Evolutionary conservation across 1,140 invertebrate species (phyloP), one percentile per base, ranked within the genome.

Genomic region (Carcinoscorpius rotundicauda): DNA sequence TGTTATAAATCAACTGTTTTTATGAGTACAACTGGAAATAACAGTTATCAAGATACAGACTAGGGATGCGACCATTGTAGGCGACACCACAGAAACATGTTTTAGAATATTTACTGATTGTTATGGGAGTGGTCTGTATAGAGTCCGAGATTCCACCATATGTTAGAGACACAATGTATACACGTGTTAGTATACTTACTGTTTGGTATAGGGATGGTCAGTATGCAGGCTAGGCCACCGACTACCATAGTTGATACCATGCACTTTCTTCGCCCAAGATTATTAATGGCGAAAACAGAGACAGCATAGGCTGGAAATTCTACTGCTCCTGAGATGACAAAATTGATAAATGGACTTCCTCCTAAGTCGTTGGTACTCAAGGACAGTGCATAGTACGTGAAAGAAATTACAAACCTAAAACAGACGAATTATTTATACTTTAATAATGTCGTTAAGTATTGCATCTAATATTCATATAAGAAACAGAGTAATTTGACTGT

Each of bases 331-430:
- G 83, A 84, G 68, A 89, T 83, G 0, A 86, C 75, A 74, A 89
- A 89, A 73, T 88, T 90, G 4, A 89, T 68, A 64, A 86, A 86
- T 51, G 83, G 81, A 72, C 88, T 86, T 4, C 86, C 87, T 11
- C 83, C 86, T 55, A 91, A 79, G 71, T 84, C 85, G 51, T 83
- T 85, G 4, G 87, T 85, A 71, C 87, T 88, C 81, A 88, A 86
- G 0, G 88, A 88, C 6, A 92, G 75, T 2, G 87, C 89, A 70
- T 90, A 91, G 74, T 91, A 91, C 4, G 87, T 84, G 57, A 85
- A 83, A 63, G 85, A 86, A 72, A 85, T 87, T 9, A 87, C 85
- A 72, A 89, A 89, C 87, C 85, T 87, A 70, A 70, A 78, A 77
- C 3, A 58, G 53, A 0, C n/a, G 6, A 60, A 3, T 51, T 29